Conservation (phyloP, 1,140 invertebrate genomes). For the Xylocopa sonorina region DNA sequence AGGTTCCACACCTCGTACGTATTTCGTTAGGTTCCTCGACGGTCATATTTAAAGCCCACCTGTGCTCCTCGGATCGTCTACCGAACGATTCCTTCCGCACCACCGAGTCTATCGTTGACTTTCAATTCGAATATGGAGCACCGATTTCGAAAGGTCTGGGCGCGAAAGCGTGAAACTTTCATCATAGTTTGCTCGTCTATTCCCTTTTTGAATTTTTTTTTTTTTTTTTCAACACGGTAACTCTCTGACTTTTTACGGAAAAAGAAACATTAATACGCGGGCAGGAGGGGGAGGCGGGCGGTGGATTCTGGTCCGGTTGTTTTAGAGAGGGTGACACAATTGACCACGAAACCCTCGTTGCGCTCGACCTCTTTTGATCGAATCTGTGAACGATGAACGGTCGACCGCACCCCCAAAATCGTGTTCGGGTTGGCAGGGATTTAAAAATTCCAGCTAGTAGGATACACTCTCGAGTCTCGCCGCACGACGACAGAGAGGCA, state of each 20-base stretch:
- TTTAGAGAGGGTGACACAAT: slow-evolving; percentile 45
- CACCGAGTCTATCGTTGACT: slow-evolving; percentile 1
- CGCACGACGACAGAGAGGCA: not conserved
- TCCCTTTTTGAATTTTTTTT: no score
- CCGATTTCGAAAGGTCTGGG: slow-evolving; percentile 3
- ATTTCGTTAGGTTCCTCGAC: not conserved
- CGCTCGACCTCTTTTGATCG: slow-evolving; percentile 49
- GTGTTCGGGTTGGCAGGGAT: slow-evolving; percentile 30
- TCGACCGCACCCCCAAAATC: slow-evolving; percentile 45
- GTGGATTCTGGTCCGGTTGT: slow-evolving; percentile 38
- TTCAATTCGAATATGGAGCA: slow-evolving; percentile 30
- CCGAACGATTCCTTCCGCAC: not conserved
- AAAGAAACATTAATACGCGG: slow-evolving; percentile 33
- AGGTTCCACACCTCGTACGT: no score
- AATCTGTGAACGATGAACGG: slow-evolving; percentile 45
- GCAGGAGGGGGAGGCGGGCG: no score
- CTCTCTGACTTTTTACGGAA: slow-evolving; percentile 23
- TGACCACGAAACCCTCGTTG: slow-evolving; percentile 52
- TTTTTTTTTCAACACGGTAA: not conserved
- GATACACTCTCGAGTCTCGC: slow-evolving; percentile 14
- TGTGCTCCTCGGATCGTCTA: not conserved
- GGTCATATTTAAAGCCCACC: slow-evolving; percentile 4
- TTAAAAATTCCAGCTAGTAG: slow-evolving; percentile 28
- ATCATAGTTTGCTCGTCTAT: no score
- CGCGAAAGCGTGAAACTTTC: slow-evolving; percentile 21